These are phyloP conservation scores for Ridgeia piscesae DNA, from an alignment of 1,140 invertebrate genomes.

Conservation along the genomic window DNA sequence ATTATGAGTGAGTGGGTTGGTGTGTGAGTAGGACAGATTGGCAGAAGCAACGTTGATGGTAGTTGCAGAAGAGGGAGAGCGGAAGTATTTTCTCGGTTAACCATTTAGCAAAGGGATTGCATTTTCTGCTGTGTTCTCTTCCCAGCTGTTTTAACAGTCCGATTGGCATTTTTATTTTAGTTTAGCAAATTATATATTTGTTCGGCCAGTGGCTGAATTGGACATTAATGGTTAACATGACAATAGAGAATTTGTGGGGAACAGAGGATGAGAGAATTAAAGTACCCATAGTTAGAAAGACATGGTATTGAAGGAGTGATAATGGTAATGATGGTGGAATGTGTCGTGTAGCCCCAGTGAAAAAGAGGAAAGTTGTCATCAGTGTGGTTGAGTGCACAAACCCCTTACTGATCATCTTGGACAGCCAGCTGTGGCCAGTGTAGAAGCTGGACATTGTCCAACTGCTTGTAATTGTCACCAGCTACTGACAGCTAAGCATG, in stretches of 20 bases:
- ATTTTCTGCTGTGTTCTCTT: no score
- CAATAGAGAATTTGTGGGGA: neutral
- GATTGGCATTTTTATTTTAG: no score
- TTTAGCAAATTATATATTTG: no score
- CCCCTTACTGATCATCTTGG: neutral
- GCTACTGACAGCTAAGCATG: neutral
- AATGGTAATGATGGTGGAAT: no score
- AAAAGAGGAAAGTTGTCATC: neutral
- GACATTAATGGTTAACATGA: no score
- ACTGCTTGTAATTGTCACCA: no score
- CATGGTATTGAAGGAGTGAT: neutral
- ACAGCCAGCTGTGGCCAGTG: neutral
- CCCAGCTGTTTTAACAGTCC: no score
- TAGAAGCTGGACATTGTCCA: neutral
- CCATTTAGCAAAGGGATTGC: no score
- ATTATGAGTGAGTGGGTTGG: neutral
- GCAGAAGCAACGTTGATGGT: neutral
- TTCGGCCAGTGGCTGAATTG: no score
- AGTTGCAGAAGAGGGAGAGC: neutral
- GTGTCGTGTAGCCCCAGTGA: neutral
- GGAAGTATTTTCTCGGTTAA: no score
- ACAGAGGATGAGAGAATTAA: neutral
- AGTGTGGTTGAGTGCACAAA: neutral
- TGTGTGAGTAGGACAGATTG: neutral
- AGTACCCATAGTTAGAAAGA: neutral